These are phyloP conservation scores for Pristionchus pacificus DNA, from an alignment of 1,140 invertebrate genomes.

Conservation along the genomic window DNA sequence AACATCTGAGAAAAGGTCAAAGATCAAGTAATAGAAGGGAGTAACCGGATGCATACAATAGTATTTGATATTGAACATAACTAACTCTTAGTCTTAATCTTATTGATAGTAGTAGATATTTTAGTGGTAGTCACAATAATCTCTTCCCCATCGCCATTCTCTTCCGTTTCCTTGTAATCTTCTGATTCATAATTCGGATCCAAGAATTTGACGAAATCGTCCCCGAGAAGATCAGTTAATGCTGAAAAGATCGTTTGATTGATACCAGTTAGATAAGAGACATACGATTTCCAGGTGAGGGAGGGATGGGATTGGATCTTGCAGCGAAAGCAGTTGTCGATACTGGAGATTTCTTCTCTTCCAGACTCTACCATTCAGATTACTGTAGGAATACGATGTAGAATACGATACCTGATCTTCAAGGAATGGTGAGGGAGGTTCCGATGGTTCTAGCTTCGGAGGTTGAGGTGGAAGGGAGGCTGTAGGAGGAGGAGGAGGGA, in stretches of 20 bases:
- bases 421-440: too few relatives aligned
- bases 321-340: too few relatives aligned
- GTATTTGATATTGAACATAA: not conserved
- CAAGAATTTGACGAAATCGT: slow-evolving; percentile 12
- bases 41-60: not conserved
- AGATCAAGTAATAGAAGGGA: too few relatives aligned
- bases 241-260: not conserved
- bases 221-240: slow-evolving; percentile 11
- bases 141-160: slow-evolving; percentile 2
- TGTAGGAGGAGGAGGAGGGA: too few relatives aligned
- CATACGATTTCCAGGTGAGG: not conserved
- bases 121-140: not conserved
- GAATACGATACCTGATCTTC: too few relatives aligned
- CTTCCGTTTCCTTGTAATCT: slow-evolving; percentile 9
- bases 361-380: too few relatives aligned
- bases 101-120: not conserved
- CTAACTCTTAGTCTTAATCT: not conserved
- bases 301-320: not conserved
- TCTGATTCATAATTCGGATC: slow-evolving; percentile 18
- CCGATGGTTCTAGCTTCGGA: too few relatives aligned
- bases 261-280: too few relatives aligned
- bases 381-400: too few relatives aligned
- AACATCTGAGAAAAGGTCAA: too few relatives aligned
- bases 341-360: too few relatives aligned
- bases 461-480: too few relatives aligned